Base-by-base conservation (phyloP, 2,113 vertebrate genomes). In the Kryptolebias marmoratus region DNA sequence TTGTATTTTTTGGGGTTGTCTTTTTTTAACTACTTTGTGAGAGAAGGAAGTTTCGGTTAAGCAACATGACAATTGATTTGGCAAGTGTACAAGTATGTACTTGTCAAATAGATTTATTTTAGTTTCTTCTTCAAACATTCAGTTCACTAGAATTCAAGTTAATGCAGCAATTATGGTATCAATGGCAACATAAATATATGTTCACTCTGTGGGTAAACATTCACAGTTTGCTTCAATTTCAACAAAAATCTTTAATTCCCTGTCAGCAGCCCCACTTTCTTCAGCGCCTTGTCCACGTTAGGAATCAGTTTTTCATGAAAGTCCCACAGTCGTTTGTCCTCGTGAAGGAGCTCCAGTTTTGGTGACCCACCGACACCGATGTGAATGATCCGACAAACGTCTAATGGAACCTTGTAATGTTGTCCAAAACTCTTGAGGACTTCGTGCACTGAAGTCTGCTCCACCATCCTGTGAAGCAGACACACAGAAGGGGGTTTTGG, bases 321-420 rank as follows among this genome's bases (percentile, higher is more conserved):
- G 45, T 86, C 84, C 92, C 91, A 91, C 31, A 93, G 71, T 11
- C 85, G 79, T 30, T 71, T 88, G 71, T 93, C 92, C 6, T 61
- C 73, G 0, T 79, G 12, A 30, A 90, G 80, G 0, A 88, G 27
- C 48, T 89, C 61, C 11, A 79, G 5, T 0, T 9, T 75, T n/a
- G 90, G 58, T 0, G 1, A 2, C 56, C 0, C 0, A 16, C 22
- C 0, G 84, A 82, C 9, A 84, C 64, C 7, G 10, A 42, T 42
- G 39, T 93, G 90, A 56, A 90, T 52, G 6, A 92, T 64, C 1
- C 75, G 82, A 32, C 88, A 87, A 2, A 90, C 32, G 0, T 82
- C 54, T 0, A 36, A 61, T 0, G 82, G 81, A 27, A 93, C 84
- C 1, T 59, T 68, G 44, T 52, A 62, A 13, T 0, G 0, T 0